These are phyloP conservation scores for Bergia puertoricense DNA, from an alignment of 92 coral and sea anemone genomes.

Conservation along the genomic window DNA sequence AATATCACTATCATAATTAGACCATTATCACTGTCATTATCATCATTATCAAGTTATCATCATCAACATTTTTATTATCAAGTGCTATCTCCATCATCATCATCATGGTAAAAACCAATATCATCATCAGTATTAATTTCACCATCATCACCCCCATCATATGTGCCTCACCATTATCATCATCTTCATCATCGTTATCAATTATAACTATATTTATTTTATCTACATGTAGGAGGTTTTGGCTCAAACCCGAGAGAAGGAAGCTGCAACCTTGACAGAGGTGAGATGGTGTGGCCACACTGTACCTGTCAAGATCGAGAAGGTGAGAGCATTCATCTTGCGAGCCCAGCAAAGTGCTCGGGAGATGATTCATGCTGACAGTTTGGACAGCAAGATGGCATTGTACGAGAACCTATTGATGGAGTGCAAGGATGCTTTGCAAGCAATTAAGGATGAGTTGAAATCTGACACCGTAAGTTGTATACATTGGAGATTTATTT, in stretches of 20 bases:
- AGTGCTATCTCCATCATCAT: background rate
- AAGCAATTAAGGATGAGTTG: conserved; percentile 91
- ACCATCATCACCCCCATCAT: background rate
- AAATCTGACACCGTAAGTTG: conserved; percentile 87
- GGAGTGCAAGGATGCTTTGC: conserved; percentile 99
- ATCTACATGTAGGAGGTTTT: conserved; percentile 74
- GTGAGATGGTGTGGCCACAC: conserved; percentile 89
- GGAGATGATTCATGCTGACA: conserved; percentile 88
- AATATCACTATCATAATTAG: too few species aligned
- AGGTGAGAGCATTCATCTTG: conserved; percentile 91
- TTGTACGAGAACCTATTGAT: conserved; percentile 91
- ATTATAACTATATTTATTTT: background rate
- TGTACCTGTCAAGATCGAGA: conserved; percentile 93
- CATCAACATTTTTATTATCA: background rate
- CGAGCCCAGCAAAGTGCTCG: conserved; percentile 89
- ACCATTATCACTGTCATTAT: background rate
- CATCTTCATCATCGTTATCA: background rate
- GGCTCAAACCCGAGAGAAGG: conserved; percentile 97
- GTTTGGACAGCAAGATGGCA: conserved; percentile 84
- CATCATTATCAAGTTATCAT: too few species aligned
- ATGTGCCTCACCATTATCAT: background rate
- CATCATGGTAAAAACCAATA: background rate
- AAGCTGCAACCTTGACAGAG: conserved; percentile 94
- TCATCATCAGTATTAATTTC: background rate
- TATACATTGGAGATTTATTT: too few species aligned